Evolutionary conservation across 2,888 invertebrate species (phyloP), one percentile per base, ranked within the genome.

Genomic region (Rhodophaea formosa): DNA sequence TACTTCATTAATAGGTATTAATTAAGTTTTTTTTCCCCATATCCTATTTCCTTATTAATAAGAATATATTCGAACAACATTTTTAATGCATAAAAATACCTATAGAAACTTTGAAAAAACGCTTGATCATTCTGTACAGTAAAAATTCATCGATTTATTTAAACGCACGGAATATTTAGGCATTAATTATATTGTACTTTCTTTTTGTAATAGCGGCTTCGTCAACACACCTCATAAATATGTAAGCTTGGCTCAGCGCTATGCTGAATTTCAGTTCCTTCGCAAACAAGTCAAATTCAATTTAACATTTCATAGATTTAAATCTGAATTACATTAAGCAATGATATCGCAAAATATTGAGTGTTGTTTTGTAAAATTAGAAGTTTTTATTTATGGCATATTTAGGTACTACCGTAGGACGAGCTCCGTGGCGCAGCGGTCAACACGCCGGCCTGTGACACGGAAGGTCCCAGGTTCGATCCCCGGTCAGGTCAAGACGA

Each of bases 141-240:
- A n/a, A 12, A 87, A 86, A 84, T 80, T 82, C 80, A 82, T 84
- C 85, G 84, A 80, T 84, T 80, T 84, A 84, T 87, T 84, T 85
- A 85, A 84, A 86, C 83, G 84, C 82, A 82, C 80, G 75, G 86
- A 88, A 90, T 88, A 87, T 87, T 86, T 80, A 83, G 86, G 72
- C 83, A 75, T 84, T 87, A 87, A 88, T 89, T 89, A 89, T 89
- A 82, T 89, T 89, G 86, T 83, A 88, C 80, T 88, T 89, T 84
- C 84, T 83, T 84, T 79, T 79, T 71, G 77, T 82, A 82, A 87
- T 87, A 79, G 76, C 8, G 29, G 44, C 53, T 73, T 78, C 69
- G 77, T 73, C 80, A 82, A 79, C 83, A 86, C 84, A 84, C 74
- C 84, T 90, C 89, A 90, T 90, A 90, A 90, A 90, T 90, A 90